Evolutionary conservation across 2,797 vertebrate species (phyloP), one percentile per base, ranked within the genome.

Genomic region (Cygnus olor): DNA sequence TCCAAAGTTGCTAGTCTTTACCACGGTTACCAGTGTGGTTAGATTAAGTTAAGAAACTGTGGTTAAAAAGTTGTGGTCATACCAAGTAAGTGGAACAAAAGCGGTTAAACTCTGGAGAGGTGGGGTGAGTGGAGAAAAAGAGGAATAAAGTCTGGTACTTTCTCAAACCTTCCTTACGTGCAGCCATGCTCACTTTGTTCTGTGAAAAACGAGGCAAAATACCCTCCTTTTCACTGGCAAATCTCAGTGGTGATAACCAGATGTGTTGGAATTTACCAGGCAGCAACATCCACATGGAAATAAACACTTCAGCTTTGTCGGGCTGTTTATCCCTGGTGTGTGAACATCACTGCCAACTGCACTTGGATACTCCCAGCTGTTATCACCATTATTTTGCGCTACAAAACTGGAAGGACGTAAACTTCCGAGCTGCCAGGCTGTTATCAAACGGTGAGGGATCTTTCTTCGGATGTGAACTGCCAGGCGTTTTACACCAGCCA

Each of bases 251-350:
- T 77, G 88, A 81, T 80, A 95, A 87, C 95, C 95, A 97, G 96
- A 97, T 94, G 96, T 94, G 91, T 61, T 73, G 88, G 92, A 93
- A 92, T 96, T 97, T 91, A 94, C 95, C 95, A 94, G 68, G 95
- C 96, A 80, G 95, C 9, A 84, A 96, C 95, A 97, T 86, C 89
- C 93, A 95, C 93, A 88, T 20, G 92, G 93, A 95, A 95, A 96
- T 93, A 97, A 96, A 95, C 91, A 94, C 91, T 92, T 78, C 72
- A 61, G 1, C 80, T 94, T 85, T 88, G 91, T 89, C 45, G 72
- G 89, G 88, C 85, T 92, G 88, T 94, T 97, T 94, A 94, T 92
- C 77, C 89, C 93, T 94, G 92, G 93, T 83, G 95, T 57, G 73
- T 42, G 80, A 89, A 56, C 80, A 58, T 49, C 42, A 34, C 81